phyloP scores from a whole-genome alignment of 2,888 invertebrate genomes.

The Apoda limacodes region DNA sequence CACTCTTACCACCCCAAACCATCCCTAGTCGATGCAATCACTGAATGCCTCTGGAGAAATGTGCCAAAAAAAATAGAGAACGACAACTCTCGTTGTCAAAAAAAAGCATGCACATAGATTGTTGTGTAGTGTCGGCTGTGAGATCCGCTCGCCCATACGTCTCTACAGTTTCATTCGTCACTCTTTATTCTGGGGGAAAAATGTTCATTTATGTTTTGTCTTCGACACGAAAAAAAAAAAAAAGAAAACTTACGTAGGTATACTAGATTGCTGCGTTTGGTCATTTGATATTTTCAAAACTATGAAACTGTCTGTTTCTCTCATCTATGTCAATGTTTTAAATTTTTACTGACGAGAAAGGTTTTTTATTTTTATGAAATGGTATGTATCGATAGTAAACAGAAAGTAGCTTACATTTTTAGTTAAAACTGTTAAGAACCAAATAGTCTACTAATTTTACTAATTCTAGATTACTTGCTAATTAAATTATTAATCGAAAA shows the following conservation, averaged over 20 bases:
- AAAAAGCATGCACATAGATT: constrained; percentile 44
- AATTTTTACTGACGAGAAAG: no score
- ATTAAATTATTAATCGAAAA: no score
- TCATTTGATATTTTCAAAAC: no score
- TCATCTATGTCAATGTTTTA: no score
- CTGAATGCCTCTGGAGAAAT: constrained; percentile 61
- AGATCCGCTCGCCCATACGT: constrained; percentile 64
- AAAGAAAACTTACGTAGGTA: background rate
- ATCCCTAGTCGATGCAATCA: constrained; percentile 59
- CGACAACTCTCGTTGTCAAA: constrained; percentile 32
- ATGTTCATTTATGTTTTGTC: no score
- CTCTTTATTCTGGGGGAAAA: constrained; percentile 50
- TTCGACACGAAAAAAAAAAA: constrained; percentile 30
- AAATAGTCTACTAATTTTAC: no score
- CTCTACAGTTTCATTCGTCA: constrained; percentile 48
- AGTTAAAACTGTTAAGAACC: no score
- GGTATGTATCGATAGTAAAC: no score
- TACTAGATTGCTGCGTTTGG: background rate
- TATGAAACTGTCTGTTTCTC: no score
- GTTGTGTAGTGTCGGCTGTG: constrained; percentile 35
- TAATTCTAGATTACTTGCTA: no score
- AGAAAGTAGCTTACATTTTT: no score
- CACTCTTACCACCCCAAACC: constrained; percentile 28
- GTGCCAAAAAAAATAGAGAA: constrained; percentile 54
- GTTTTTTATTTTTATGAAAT: no score